Evolutionary conservation across 2,113 vertebrate species (phyloP).

Genomic region (Pedetes capensis): DNA sequence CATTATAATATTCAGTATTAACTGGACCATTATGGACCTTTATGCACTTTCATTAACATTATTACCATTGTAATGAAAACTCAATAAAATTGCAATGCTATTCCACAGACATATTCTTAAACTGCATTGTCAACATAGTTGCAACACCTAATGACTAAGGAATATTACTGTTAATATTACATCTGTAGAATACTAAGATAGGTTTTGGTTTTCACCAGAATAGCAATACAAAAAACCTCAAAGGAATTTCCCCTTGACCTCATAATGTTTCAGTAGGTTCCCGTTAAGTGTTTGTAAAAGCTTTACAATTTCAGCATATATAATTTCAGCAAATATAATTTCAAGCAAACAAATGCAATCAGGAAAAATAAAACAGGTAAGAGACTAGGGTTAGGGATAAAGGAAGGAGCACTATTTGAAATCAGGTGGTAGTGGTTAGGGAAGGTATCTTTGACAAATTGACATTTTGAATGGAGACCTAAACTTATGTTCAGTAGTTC

Average conservation of each 20-base stretch:
- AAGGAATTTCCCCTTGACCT: slow-evolving; percentile 29
- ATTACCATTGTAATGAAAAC: slow-evolving; percentile 42
- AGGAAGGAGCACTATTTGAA: neutral
- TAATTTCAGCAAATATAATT: slow-evolving; percentile 22
- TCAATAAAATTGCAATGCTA: slow-evolving; percentile 27
- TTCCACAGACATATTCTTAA: slow-evolving; percentile 35
- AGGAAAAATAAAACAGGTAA: neutral
- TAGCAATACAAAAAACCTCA: slow-evolving; percentile 1
- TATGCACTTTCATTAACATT: slow-evolving; percentile 52
- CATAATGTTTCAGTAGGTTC: neutral
- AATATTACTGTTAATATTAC: slow-evolving; percentile 7
- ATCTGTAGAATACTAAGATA: neutral
- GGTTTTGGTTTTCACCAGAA: slow-evolving; percentile 41
- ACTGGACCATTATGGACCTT: slow-evolving; percentile 20
- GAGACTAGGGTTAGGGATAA: neutral
- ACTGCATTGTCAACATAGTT: slow-evolving; percentile 45
- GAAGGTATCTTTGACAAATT: neutral
- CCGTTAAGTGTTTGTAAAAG: neutral
- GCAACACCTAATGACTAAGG: slow-evolving; percentile 46
- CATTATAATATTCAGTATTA: slow-evolving; percentile 32
- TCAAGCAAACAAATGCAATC: slow-evolving; percentile 26
- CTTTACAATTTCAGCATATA: neutral
- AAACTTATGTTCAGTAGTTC: slow-evolving; percentile 22
- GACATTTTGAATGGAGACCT: neutral
- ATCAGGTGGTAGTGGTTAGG: neutral